A percentile compares a stretch with the other conserved stretches of the same genome.
Evolutionary conservation across 2,797 vertebrate species (phyloP).

Genomic region (Danio albolineatus): DNA sequence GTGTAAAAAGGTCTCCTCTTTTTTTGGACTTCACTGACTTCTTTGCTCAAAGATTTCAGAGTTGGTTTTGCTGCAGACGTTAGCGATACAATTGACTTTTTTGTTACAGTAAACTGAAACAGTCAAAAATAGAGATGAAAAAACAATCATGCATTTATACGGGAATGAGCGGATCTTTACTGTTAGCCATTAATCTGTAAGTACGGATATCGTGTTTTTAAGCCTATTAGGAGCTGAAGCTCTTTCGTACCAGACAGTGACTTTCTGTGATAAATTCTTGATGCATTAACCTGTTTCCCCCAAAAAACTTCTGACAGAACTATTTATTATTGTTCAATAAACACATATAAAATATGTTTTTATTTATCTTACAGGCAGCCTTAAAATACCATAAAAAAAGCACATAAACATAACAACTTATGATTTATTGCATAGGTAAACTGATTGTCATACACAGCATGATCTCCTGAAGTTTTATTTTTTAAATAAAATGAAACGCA

Average conservation of each 20-base stretch:
- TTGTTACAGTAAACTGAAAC: not conserved
- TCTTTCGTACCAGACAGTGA: slow-evolving; percentile 6
- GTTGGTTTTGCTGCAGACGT: not conserved
- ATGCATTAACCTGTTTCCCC: not conserved
- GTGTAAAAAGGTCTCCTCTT: not conserved
- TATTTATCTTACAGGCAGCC: not conserved
- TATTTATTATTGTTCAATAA: no score
- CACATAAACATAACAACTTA: no score
- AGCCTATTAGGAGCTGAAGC: slow-evolving; percentile 26
- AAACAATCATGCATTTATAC: not conserved
- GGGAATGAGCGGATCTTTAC: not conserved
- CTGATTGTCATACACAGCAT: no score
- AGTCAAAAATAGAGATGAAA: not conserved
- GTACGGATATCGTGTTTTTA: slow-evolving; percentile 16
- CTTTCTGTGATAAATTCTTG: slow-evolving; percentile 8
- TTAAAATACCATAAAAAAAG: not conserved
- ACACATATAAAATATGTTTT: no score
- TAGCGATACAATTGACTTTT: not conserved
- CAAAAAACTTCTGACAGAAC: not conserved
- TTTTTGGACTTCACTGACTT: slow-evolving; percentile 25
- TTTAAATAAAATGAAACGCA: no score
- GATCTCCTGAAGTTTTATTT: no score
- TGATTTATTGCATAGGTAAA: no score
- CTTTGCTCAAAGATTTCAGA: not conserved
- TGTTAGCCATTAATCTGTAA: slow-evolving; percentile 13